Evolutionary conservation across 2,797 vertebrate genomes (phyloP), one percentile per base, ranked within the genome.

Genomic region (Nyctalus aviator): DNA sequence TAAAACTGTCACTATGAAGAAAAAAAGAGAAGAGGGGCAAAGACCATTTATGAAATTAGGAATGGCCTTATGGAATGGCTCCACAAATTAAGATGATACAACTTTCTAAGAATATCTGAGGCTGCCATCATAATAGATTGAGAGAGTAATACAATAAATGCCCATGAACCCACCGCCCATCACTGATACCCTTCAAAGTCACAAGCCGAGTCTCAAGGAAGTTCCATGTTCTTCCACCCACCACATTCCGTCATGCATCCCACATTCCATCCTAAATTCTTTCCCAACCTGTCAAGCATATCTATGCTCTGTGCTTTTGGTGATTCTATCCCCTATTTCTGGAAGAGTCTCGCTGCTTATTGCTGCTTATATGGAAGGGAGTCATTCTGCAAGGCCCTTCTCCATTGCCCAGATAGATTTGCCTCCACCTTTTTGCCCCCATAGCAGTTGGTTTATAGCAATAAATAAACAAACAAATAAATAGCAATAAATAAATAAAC

Each of bases 1-100:
- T 81, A 41, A 59, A 62, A 37, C 41, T 46, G 2, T 59, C 69
- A 14, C 30, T 48, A 7, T 35, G 4, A 53, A 12, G 44, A 79
- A 71, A 84, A 84, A 32, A 20, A 30, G 1, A 5, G 8, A 53
- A 90, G 11, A 30, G 9, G 50, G 18, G 0, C 25, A 87, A 76
- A 84, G 76, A 25, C 17, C 66, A 64, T 46, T 62, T 3, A 5
- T 48, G 12, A 57, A 44, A 25, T 88, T 86, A 17, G 7, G 12
- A 37, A 44, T 72, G 46, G n/a, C 15, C 23, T 21, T 37, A 8
- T 25, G 10, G 0, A 13, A 4, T 30, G 1, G 17, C 30, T 44
- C 3, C 5, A 13, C 12, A 75, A 12, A 35, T 48, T 55, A 76
- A 57, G 4, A 41, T 35, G 17, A 53, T 55, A 0, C 1, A 11